Evolutionary conservation across 2,888 invertebrate genomes (phyloP).

Genomic region (Meteorus cinctellus): DNA sequence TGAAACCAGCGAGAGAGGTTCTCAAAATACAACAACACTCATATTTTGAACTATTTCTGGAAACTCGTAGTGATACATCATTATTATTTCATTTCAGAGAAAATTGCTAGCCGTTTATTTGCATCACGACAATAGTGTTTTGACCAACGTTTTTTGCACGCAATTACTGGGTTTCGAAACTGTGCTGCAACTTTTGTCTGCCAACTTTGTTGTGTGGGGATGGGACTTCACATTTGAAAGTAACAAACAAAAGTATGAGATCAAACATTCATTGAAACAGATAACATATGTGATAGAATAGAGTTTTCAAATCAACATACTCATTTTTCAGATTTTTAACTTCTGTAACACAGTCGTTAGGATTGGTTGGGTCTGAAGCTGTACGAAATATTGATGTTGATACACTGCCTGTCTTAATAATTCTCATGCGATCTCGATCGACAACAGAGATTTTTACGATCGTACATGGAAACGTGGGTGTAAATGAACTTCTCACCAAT

Average conservation of each 20-base stretch:
- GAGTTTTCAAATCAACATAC: background rate
- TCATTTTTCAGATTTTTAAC: constrained; percentile 79
- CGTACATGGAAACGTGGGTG: constrained; percentile 91
- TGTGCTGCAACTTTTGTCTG: constrained; percentile 89
- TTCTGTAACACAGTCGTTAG: constrained; percentile 85
- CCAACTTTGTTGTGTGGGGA: constrained; percentile 95
- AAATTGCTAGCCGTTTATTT: constrained; percentile 95
- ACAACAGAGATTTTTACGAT: constrained; percentile 93
- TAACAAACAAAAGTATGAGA: constrained; percentile 85
- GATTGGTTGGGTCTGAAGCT: constrained; percentile 87
- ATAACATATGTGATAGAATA: too few species aligned
- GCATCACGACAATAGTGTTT: constrained; percentile 95
- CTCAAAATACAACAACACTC: background rate
- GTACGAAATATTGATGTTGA: constrained; percentile 90
- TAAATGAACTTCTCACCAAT: constrained; percentile 90
- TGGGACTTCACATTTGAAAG: constrained; percentile 96
- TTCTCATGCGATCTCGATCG: constrained; percentile 91
- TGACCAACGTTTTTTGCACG: constrained; percentile 97
- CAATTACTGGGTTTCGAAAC: constrained; percentile 94
- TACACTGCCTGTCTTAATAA: constrained; percentile 89
- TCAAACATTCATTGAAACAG: too few species aligned
- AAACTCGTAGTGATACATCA: constrained; percentile 18
- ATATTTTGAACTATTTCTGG: background rate
- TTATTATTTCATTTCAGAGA: constrained; percentile 78
- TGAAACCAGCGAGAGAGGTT: constrained; percentile 91